Evolutionary conservation across 2,888 invertebrate species (phyloP), one percentile per base, ranked within the genome.

Genomic region (Trissoscelio sp.): DNA sequence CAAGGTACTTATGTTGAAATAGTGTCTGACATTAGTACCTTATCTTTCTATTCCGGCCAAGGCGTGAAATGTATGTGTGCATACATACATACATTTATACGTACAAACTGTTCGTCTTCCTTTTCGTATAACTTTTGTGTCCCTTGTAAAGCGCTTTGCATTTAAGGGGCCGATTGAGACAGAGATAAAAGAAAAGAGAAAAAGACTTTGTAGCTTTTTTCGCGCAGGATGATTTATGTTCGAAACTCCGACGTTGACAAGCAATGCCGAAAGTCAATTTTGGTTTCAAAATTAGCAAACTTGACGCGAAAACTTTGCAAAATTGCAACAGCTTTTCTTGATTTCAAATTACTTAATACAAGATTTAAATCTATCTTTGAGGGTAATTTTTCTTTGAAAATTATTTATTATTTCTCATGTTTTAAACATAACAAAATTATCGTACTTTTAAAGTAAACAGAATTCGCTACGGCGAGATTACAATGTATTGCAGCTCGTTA

Each of bases 11-110:
- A 85, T 84, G 86, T 86, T 86, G 86, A 87, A 87, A 86, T 87
- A 87, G 84, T 85, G 85, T 77, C 85, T 84, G 85, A 88, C 86
- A 87, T 88, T 89, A 88, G 85, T 85, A 84, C 86, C 87, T 88
- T 88, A 87, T 88, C 88, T 87, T 85, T 85, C 84, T 83, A 83
- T 69, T 75, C 86, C 86, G 86, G 84, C 83, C 86, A 81, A 86
- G 84, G 80, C 79, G 81, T 84, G 85, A 88, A 87, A 87, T 86
- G 86, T 83, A 78, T 66, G 80, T 18, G 64, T 22, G 58, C 28
- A 24, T 48, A 37, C 51, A 51, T 22, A 46, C 67, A 69, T 79
- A 53, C 64, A 77, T 72, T 37, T 60, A 46, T 58, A 58, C 31
- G 55, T 74, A 79, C 69, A 79, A 79, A 74, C 42, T 62, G 62